Percentiles rank a stretch among this genome's conserved stretches.
Conservation (phyloP, 2,888 invertebrate species). For the Andrena bucephala region DNA sequence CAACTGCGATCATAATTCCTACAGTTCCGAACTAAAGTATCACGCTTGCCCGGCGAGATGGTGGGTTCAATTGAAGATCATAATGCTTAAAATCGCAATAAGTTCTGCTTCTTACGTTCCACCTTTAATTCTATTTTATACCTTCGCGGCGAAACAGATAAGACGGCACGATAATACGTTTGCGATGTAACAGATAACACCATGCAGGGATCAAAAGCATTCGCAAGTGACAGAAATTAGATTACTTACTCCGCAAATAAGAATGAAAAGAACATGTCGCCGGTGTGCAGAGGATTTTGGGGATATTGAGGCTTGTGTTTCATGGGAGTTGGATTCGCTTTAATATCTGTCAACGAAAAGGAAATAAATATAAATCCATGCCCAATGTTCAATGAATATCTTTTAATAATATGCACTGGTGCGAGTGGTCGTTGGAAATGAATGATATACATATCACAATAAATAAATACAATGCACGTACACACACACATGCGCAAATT, state of each 20-base stretch:
- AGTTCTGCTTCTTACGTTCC: neutral
- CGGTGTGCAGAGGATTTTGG: constrained; percentile 57
- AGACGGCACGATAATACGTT: neutral
- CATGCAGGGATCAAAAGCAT: constrained; percentile 30
- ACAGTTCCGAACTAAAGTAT: neutral
- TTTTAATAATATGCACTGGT: constrained; percentile 54
- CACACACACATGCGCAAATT: constrained; percentile 51
- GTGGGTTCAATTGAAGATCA: neutral
- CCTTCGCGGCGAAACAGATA: neutral
- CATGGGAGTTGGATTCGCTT: constrained; percentile 44
- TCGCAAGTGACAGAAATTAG: constrained; percentile 38
- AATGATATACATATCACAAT: constrained; percentile 52
- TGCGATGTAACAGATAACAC: neutral
- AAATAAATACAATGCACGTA: constrained; percentile 59
- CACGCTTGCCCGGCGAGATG: neutral
- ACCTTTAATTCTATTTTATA: neutral
- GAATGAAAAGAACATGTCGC: constrained; percentile 42
- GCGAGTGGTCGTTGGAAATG: constrained; percentile 44
- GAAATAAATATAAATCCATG: constrained; percentile 57
- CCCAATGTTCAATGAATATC: constrained; percentile 33
- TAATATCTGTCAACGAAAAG: constrained; percentile 58
- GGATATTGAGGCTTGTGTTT: constrained; percentile 46
- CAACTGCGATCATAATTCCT: constrained; percentile 19
- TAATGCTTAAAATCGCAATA: neutral
- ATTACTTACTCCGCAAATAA: constrained; percentile 55